Evolutionary conservation across 2,888 invertebrate genomes (phyloP), one percentile per base, ranked within the genome.

Genomic region (Nipponacmea schrenckii): DNA sequence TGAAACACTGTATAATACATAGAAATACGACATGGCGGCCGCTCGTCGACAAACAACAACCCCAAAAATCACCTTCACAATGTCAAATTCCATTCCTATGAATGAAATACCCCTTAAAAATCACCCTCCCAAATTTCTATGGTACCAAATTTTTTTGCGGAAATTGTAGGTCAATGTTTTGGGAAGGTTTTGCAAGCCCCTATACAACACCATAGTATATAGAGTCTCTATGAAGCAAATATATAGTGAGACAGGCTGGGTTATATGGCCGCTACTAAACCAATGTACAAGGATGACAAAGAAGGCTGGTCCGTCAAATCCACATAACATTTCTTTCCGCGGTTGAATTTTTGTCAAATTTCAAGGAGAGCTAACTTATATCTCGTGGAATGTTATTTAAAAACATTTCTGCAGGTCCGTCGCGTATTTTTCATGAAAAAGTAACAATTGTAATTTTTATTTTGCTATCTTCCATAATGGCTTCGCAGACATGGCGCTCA

Each of bases 51-150:
- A 80, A 82, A 80, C 78, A 82, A 80, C 80, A 82, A 83, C 84
- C 85, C 83, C 81, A 84, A 86, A 85, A 79, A 79, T 80, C 83
- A 82, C 81, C 83, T 80, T 81, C 80, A 73, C 78, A 76, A 80
- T 76, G 79, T 79, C 81, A 79, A 80, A 79, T 80, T 76, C 74
- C 74, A 75, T 75, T 77, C 74, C 80, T 79, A 85, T 86, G 85
- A 86, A 86, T 86, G 80, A 86, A 86, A 86, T 78, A 83, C 77
- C 83, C 75, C 66, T 77, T 85, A 77, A 85, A 84, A 82, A 80
- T 83, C 75, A 84, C 76, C 78, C 68, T 63, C 62, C 62, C n/a
- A 56, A 24, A 62, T 14, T 50, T 15, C 20, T 46, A 67, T 24
- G 14, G 69, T 45, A 62, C 48, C 72, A 74, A 69, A 70, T 74